Evolutionary conservation across 2,113 vertebrate genomes (phyloP).

Genomic region (Nibea coibor): DNA sequence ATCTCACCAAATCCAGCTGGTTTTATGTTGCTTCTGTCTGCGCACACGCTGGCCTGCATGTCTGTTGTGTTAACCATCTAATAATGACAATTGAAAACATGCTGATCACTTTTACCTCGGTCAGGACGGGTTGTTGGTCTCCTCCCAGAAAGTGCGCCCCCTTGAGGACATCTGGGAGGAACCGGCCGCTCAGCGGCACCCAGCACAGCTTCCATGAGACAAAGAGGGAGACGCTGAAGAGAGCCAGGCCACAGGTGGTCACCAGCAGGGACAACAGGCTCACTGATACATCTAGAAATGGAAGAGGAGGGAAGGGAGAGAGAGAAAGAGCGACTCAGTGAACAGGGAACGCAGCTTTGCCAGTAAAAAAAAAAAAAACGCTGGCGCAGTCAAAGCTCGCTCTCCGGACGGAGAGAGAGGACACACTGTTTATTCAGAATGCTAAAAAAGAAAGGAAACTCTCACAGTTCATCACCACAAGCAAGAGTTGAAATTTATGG

Average conservation of each 20-base stretch:
- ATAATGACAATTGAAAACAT: background rate
- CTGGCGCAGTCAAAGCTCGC: constrained; percentile 23
- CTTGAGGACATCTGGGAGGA: constrained; percentile 88
- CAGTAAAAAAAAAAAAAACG: background rate
- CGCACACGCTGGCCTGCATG: background rate
- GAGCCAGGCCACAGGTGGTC: constrained; percentile 89
- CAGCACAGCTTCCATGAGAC: constrained; percentile 99
- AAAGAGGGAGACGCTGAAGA: constrained; percentile 97
- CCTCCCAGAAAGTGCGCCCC: constrained; percentile 86
- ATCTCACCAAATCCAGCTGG: no score
- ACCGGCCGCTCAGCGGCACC: constrained; percentile 94
- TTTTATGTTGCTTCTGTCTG: no score
- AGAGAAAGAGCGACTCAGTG: constrained; percentile 9
- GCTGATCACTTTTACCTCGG: constrained; percentile 77
- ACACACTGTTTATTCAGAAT: constrained; percentile 37
- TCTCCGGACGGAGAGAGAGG: background rate
- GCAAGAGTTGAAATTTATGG: background rate
- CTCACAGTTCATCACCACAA: background rate
- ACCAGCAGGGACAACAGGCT: constrained; percentile 86
- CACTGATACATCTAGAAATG: constrained; percentile 83
- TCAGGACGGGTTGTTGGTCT: constrained; percentile 89
- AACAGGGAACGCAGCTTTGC: constrained; percentile 24
- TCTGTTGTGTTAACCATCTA: background rate
- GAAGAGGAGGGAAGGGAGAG: background rate
- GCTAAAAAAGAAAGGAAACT: constrained; percentile 1